Percentiles rank a stretch among this genome's conserved stretches.
Conservation (phyloP, 2,113 vertebrate species). For the Dryoscopus gambensis region DNA sequence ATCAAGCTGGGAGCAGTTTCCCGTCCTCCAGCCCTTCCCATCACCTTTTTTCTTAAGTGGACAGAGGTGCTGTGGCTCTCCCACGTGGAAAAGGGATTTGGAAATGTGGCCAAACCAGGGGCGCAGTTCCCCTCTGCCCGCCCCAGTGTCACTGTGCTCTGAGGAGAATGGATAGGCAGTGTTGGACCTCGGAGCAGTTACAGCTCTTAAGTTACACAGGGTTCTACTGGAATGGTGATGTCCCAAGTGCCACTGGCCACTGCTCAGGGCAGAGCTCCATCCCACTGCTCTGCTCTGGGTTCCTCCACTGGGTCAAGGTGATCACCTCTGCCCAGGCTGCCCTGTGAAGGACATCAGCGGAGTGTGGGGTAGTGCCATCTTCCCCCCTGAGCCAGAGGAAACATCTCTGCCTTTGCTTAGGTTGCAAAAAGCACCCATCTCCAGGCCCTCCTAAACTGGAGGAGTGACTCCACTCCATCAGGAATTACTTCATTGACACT, state of each 20-base stretch:
- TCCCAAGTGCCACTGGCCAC: neutral
- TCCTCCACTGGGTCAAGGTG: neutral
- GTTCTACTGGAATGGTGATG: neutral
- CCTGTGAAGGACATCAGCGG: fast-evolving
- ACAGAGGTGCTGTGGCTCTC: neutral
- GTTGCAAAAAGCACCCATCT: neutral
- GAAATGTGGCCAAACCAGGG: neutral
- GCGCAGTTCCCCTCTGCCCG: neutral
- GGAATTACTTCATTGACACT: neutral
- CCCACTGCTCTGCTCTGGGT: neutral
- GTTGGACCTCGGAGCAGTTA: fast-evolving
- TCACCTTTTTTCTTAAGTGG: neutral
- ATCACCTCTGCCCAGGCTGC: neutral
- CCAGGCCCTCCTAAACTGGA: neutral
- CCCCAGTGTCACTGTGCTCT: neutral
- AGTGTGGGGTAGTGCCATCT: neutral
- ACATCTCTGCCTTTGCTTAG: neutral
- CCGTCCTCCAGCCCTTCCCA: neutral
- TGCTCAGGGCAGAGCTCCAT: neutral
- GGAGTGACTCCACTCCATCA: neutral
- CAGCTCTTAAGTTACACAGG: neutral
- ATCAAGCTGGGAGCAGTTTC: neutral
- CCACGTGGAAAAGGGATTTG: neutral
- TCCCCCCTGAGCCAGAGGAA: neutral
- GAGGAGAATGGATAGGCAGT: neutral